A percentile compares a stretch with the other conserved stretches of the same genome.
Conservation (phyloP, 2,888 invertebrate species). For the Brachylomia viminalis region DNA sequence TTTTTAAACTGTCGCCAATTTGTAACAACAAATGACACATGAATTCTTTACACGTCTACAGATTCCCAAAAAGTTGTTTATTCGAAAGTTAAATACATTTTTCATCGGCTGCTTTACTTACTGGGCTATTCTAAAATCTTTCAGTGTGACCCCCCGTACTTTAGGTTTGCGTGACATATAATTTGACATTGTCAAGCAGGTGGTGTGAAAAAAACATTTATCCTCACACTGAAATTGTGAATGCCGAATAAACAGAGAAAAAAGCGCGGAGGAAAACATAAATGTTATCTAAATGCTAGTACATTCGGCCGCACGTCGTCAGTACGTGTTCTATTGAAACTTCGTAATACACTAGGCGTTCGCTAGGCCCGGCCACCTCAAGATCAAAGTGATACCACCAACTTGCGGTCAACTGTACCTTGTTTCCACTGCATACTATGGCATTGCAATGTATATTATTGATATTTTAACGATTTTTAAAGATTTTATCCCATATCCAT, state of each 20-base stretch:
- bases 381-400: not conserved
- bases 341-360: not conserved
- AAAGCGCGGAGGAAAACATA: conserved; percentile 1
- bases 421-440: not conserved
- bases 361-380: no score
- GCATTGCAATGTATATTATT: not conserved
- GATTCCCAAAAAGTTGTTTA: no score
- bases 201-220: not conserved
- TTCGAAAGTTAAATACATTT: no score
- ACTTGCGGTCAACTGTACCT: not conserved
- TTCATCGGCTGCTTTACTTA: no score
- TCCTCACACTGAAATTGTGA: not conserved
- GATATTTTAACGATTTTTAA: not conserved
- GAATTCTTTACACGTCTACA: no score
- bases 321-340: not conserved
- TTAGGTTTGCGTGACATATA: no score
- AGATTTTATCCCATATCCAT: not conserved
- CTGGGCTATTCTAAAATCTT: no score
- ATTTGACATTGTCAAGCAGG: no score
- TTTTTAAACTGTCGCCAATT: no score
- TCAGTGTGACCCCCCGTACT: no score
- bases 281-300: not conserved
- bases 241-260: not conserved
- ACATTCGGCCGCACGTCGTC: no score
- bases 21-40: no score